These are phyloP conservation scores for Incurvaria masculella DNA, from an alignment of 2,888 invertebrate genomes.

Conservation along the genomic window DNA sequence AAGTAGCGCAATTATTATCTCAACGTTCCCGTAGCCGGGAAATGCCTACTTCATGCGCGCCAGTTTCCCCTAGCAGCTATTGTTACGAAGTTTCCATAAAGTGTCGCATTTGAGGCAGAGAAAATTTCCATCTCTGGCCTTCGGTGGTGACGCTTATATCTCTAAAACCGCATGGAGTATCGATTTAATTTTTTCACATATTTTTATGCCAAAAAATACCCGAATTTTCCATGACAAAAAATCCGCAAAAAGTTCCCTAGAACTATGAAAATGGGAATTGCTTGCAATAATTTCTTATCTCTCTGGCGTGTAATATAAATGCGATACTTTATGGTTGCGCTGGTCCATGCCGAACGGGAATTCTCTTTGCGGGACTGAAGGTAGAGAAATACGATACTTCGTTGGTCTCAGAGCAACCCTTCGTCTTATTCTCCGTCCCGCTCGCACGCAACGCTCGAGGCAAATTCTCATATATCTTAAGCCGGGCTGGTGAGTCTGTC, in stretches of 20 bases:
- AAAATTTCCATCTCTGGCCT: slow-evolving; percentile 48
- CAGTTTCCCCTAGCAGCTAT: slow-evolving; percentile 54
- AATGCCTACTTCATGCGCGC: slow-evolving; percentile 42
- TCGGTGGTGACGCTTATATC: slow-evolving; percentile 29
- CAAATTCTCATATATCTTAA: slow-evolving; percentile 16
- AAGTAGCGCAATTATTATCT: slow-evolving; percentile 45
- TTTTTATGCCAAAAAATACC: slow-evolving; percentile 30
- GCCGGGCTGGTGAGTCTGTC: slow-evolving; percentile 6
- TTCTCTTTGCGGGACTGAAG: slow-evolving; percentile 23
- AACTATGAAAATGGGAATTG: slow-evolving; percentile 18
- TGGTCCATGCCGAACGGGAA: slow-evolving; percentile 40
- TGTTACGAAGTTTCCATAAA: slow-evolving; percentile 52
- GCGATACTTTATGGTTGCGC: slow-evolving; percentile 48
- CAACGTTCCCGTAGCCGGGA: slow-evolving; percentile 30
- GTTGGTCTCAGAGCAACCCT: slow-evolving; percentile 55
- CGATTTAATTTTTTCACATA: slow-evolving; percentile 19
- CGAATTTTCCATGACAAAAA: slow-evolving; percentile 35
- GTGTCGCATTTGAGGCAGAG: slow-evolving; percentile 31
- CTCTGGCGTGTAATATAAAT: slow-evolving; percentile 53
- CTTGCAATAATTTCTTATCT: slow-evolving; percentile 52
- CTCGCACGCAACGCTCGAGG: slow-evolving; percentile 37
- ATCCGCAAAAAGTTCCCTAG: slow-evolving; percentile 6
- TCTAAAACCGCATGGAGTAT: slow-evolving; percentile 12
- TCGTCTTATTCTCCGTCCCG: slow-evolving; percentile 58
- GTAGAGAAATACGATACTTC: slow-evolving; percentile 39